These are phyloP conservation scores for Hydractinia symbiolongicarpus DNA, from an alignment of 30 jellyfish, hydroid and myxozoan species.

Conservation along the genomic window DNA sequence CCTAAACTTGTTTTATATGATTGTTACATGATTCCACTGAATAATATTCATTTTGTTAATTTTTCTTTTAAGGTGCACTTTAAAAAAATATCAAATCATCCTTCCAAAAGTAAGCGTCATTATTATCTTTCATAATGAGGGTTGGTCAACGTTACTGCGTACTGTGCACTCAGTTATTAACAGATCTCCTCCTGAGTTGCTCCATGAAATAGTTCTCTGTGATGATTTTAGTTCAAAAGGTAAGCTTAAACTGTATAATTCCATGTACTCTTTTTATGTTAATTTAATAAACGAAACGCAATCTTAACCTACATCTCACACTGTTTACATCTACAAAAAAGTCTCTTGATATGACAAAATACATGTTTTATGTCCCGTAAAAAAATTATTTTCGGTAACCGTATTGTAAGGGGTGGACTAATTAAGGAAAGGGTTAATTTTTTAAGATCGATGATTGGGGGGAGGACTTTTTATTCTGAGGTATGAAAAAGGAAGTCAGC, in stretches of 20 bases:
- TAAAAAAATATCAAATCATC: conserved; percentile 51
- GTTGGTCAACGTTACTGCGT: conserved; percentile 90
- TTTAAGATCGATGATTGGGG: too few relatives aligned
- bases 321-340: not conserved
- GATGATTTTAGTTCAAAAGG: conserved; percentile 94
- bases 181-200: conserved; percentile 90
- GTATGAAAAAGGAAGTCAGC: too few relatives aligned
- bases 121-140: conserved; percentile 92
- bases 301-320: not conserved
- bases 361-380: too few relatives aligned
- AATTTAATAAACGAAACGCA: not conserved
- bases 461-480: too few relatives aligned
- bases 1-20: too few relatives aligned
- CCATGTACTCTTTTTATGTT: not conserved
- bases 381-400: too few relatives aligned
- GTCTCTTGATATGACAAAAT: too few relatives aligned
- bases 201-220: conserved; percentile 84
- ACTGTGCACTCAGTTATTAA: conserved; percentile 91
- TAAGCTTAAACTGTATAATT: conserved; percentile 20
- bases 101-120: conserved; percentile 92
- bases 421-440: too few relatives aligned
- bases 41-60: not conserved
- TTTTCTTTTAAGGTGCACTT: conserved; percentile 49
- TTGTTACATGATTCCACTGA: too few relatives aligned
- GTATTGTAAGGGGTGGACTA: too few relatives aligned